A percentile compares a stretch with the other conserved stretches of the same genome.
These are phyloP conservation scores for Hiodon tergisus DNA, from an alignment of 2,113 vertebrate genomes.

Conservation along the genomic window DNA sequence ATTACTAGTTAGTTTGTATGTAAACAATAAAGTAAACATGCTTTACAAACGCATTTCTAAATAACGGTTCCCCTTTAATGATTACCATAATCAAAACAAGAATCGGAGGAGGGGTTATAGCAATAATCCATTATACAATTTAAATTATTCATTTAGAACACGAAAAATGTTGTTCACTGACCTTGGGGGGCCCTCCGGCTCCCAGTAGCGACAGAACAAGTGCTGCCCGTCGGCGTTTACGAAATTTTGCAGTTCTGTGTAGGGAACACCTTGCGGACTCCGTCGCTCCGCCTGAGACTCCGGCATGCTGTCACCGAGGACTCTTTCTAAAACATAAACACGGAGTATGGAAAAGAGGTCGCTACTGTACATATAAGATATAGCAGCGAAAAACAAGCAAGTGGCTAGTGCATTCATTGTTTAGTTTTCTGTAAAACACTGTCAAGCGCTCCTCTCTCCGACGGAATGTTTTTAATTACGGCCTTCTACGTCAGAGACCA, in stretches of 20 bases:
- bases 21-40: too few relatives aligned
- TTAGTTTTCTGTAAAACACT: not conserved
- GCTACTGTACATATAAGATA: slow-evolving; percentile 52
- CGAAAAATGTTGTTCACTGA: slow-evolving; percentile 53
- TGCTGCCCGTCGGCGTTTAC: slow-evolving; percentile 83
- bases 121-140: too few relatives aligned
- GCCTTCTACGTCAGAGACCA: slow-evolving; percentile 30
- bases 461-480: slow-evolving; percentile 23
- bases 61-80: not conserved
- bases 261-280: slow-evolving; percentile 76
- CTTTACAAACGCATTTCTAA: not conserved
- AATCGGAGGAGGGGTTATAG: not conserved
- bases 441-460: not conserved
- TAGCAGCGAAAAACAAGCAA: slow-evolving; percentile 51
- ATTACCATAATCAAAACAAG: not conserved
- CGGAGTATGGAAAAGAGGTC: slow-evolving; percentile 44
- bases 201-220: slow-evolving; percentile 95
- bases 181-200: slow-evolving; percentile 74
- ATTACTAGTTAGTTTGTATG: too few relatives aligned
- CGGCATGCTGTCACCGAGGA: slow-evolving; percentile 64
- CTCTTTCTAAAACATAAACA: slow-evolving; percentile 48
- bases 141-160: too few relatives aligned
- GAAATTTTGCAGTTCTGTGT: slow-evolving; percentile 76
- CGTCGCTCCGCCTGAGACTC: slow-evolving; percentile 71
- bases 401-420: slow-evolving; percentile 33